Conservation (phyloP, 2,113 vertebrate species). For the Colaptes auratus region DNA sequence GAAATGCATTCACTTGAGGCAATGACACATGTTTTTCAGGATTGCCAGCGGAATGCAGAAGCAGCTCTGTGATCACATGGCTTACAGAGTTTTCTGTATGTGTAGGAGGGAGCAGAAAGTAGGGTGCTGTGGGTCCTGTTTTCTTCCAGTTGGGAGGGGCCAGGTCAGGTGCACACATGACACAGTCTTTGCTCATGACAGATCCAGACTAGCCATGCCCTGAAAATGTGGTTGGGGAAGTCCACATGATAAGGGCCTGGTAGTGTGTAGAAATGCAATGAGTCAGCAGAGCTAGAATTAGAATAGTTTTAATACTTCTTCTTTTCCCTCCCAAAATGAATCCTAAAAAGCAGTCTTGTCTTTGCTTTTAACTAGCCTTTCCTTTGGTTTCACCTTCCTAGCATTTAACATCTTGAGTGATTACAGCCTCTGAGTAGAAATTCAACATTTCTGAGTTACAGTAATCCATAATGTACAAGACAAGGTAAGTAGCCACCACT, state of each 20-base stretch:
- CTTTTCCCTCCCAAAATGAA: not conserved
- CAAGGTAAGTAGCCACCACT: not conserved
- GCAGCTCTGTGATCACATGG: not conserved
- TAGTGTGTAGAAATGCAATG: not conserved
- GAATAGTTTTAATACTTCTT: not conserved
- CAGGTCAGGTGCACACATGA: rapidly evolving
- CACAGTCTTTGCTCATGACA: not conserved
- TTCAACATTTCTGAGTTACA: not conserved
- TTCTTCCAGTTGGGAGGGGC: not conserved
- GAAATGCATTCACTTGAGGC: not conserved
- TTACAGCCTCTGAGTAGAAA: not conserved
- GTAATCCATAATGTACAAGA: not conserved
- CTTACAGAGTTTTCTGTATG: not conserved
- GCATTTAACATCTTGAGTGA: not conserved
- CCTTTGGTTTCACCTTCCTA: not conserved
- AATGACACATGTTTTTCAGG: rapidly evolving
- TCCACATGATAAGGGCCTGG: not conserved
- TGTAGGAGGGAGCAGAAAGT: not conserved
- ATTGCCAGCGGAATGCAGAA: not conserved
- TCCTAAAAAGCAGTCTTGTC: not conserved
- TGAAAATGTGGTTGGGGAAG: not conserved
- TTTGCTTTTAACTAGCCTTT: not conserved
- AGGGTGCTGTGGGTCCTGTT: not conserved
- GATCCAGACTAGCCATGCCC: rapidly evolving
- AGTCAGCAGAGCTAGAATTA: not conserved